Conservation (phyloP, 2,888 invertebrate species). For the Dryadula phaetusa region DNA sequence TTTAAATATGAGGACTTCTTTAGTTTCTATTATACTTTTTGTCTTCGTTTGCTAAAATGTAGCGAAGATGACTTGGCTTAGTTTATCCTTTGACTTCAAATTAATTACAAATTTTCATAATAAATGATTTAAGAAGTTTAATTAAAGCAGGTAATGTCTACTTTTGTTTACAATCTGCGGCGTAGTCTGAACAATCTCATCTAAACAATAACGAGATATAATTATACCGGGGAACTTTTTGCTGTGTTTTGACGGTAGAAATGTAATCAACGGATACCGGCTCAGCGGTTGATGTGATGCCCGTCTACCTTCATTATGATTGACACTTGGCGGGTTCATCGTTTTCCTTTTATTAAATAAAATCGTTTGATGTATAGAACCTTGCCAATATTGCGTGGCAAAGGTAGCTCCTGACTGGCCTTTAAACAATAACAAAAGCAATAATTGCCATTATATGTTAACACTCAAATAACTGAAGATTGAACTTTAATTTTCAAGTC, state of each 20-base stretch:
- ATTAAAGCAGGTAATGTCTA: constrained; percentile 50
- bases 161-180: constrained; percentile 48
- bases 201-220: constrained; percentile 50
- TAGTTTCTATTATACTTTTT: constrained; percentile 40
- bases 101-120: constrained; percentile 51
- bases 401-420: not conserved
- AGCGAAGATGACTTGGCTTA: constrained; percentile 48
- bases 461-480: not conserved
- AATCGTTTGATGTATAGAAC: constrained; percentile 43
- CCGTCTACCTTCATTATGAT: constrained; percentile 63
- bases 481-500: not conserved
- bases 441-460: constrained; percentile 1
- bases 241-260: constrained; percentile 60
- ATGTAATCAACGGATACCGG: constrained; percentile 66
- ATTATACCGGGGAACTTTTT: constrained; percentile 51
- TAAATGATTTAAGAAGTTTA: constrained; percentile 51
- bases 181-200: constrained; percentile 48
- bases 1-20: constrained; percentile 32
- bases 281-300: constrained; percentile 45
- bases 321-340: constrained; percentile 62
- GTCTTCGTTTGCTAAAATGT: constrained; percentile 42
- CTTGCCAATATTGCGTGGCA: constrained; percentile 2
- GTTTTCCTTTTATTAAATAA: constrained; percentile 63
- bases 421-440: not conserved
- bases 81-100: constrained; percentile 50